Evolutionary conservation across 2,797 vertebrate genomes (phyloP).

Genomic region (Epinephelus coioides): DNA sequence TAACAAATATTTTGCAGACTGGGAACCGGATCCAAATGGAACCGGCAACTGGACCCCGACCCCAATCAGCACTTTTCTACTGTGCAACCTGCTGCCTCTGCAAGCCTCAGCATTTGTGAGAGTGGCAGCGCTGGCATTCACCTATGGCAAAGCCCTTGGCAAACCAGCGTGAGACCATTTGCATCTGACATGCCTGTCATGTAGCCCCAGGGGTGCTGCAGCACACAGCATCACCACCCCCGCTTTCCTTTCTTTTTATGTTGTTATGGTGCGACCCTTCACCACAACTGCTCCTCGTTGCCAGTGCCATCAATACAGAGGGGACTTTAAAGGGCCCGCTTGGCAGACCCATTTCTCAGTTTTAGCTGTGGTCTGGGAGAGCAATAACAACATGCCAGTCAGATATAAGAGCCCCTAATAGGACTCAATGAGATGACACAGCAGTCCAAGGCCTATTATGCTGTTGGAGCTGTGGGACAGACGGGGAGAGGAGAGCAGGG

Average conservation of each 20-base stretch:
- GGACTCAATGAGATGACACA: conserved; percentile 70
- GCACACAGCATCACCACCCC: conserved; percentile 39
- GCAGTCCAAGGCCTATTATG: conserved; percentile 64
- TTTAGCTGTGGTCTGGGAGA: conserved; percentile 62
- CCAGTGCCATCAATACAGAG: conserved; percentile 33
- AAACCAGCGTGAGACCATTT: conserved; percentile 54
- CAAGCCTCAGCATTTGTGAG: conserved; percentile 39
- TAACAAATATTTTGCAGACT: background rate
- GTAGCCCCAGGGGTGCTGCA: conserved; percentile 41
- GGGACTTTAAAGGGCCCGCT: conserved; percentile 46
- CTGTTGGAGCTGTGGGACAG: conserved; percentile 50
- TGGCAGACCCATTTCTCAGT: conserved; percentile 60
- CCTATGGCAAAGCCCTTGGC: conserved; percentile 62
- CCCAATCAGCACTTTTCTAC: conserved; percentile 19
- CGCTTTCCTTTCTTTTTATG: conserved; percentile 30
- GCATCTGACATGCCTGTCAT: conserved; percentile 58
- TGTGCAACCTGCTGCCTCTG: conserved; percentile 15
- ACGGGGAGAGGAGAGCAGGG: conserved; percentile 13
- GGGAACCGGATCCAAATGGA: background rate
- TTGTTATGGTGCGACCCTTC: conserved; percentile 20
- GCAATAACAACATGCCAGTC: conserved; percentile 72
- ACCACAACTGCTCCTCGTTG: conserved; percentile 27
- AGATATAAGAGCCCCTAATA: conserved; percentile 71
- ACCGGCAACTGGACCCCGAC: background rate
- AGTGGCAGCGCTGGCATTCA: conserved; percentile 73